Evolutionary conservation across 2,888 invertebrate genomes (phyloP), one percentile per base, ranked within the genome.

Genomic region (Sminthurides aquaticus): DNA sequence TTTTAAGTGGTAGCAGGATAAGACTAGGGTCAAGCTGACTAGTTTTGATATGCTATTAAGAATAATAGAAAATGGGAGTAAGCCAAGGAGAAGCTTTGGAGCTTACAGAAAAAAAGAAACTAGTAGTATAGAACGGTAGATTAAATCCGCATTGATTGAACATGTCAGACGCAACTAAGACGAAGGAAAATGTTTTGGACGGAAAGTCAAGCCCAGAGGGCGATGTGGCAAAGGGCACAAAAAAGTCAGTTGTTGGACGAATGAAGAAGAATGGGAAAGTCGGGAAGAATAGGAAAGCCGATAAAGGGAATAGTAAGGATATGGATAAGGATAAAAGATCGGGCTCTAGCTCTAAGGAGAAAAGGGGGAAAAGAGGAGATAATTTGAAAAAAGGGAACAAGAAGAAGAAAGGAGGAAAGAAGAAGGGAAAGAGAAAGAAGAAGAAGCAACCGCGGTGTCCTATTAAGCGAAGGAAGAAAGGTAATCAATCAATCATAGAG

Each of bases 401-500:
- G 59, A 52, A 57, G n/a, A 62, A 58, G 54, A 62, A 61, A 66
- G 62, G n/a, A n/a, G n/a, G 63, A 62, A 67, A 68, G 29, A 67
- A 68, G 58, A 66, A 68, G 60, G 62, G 59, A 18, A 69, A 67
- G 60, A 69, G 67, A 25, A 64, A 65, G 49, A 70, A 69, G 62
- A 67, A 67, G 52, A 73, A 73, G 66, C 64, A 64, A 34, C 72
- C 71, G 3, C 66, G 72, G 8, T 74, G 74, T 64, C 71, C 74
- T 15, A 67, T 74, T 27, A 71, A 72, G 34, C 69, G 74, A 5
- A 62, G 68, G n/a, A 74, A 73, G 67, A 74, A 73, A 67, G 62
- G 74, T 74, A 65, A 65, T 28, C 2, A 49, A 22, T 48, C 15
- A 27, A 25, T 8, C 28, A 60, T 52, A 24, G 18, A 11, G n/a